Base-by-base conservation (phyloP, 2,888 invertebrate species). In the Drosophila anomalata region DNA sequence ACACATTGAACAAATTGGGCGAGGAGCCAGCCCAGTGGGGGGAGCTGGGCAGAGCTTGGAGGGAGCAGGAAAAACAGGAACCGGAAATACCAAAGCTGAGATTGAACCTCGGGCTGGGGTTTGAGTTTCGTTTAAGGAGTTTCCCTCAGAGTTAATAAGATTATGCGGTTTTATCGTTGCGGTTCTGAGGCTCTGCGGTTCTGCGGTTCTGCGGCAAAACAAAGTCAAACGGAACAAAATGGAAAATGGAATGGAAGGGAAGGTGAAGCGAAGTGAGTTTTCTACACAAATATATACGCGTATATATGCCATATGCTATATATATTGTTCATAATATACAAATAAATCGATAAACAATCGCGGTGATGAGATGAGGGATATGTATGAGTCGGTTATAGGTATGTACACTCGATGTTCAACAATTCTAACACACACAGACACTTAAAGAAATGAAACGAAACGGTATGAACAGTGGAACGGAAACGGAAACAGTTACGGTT, bases 381-480 rank as follows among this genome's bases (percentile, higher is more conserved):
- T 24, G n/a, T 61, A 17, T 29, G 31, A 11, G 29, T 48, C 22
- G 44, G 11, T 22, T 44, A 42, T 17, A 48, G 46, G 54, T 66
- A 48, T 66, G 54, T 66, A 66, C 63, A 65, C 17, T 17, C 53
- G 29, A 63, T 46, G 46, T 39, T 39, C 36, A 65, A 53, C 24
- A 53, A 53, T 31, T 46, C 53, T 53, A 42, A 42, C 66, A 29
- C 44, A 65, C 65, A 65, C 41, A 55, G 31, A 51, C 51, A 51
- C 51, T 14, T 20, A 51, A 51, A 66, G 29, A 29, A 65, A 66
- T 65, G 39, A 47, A 61, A 61, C 20, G 53, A 65, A 63, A 65
- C 63, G 52, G 44, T 44, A 63, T 65, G 66, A 63, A 65, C 63
- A 76, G 80, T 69, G 66, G 63, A 79, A 82, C 83, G 53, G 54